Conservation (phyloP, 1,140 invertebrate genomes). For the Potamilus streckersoni region DNA sequence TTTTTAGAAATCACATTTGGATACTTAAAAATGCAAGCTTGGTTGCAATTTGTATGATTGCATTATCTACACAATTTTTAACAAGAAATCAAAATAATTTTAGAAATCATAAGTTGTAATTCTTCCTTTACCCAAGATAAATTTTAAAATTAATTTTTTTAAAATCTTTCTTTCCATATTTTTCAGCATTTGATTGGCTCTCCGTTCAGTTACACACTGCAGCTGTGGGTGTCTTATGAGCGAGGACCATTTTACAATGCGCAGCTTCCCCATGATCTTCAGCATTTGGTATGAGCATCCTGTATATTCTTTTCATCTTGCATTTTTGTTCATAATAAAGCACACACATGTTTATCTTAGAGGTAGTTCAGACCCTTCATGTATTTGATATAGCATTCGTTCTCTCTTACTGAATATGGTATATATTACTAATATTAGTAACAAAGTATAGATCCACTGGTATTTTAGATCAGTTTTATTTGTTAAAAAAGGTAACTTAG, state of each 20-base stretch:
- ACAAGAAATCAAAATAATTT: neutral
- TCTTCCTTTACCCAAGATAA: constrained; percentile 31
- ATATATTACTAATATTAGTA: too few relatives aligned
- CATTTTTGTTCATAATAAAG: neutral
- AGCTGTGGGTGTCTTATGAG: constrained; percentile 84
- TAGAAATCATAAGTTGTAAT: constrained; percentile 8
- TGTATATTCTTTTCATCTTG: neutral
- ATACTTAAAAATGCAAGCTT: too few relatives aligned
- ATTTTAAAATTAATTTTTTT: too few relatives aligned
- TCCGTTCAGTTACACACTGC: constrained; percentile 69
- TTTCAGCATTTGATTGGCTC: constrained; percentile 66
- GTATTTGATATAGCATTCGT: too few relatives aligned
- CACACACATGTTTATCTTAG: too few relatives aligned
- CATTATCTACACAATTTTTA: neutral
- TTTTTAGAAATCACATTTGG: too few relatives aligned
- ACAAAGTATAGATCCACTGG: too few relatives aligned
- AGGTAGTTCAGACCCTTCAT: too few relatives aligned
- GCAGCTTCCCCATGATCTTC: constrained; percentile 78
- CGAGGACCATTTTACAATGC: constrained; percentile 78
- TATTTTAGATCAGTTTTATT: too few relatives aligned
- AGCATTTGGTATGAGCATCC: constrained; percentile 60
- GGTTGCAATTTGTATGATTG: too few relatives aligned
- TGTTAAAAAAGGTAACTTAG: too few relatives aligned
- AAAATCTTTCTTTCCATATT: neutral
- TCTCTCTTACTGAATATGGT: too few relatives aligned